Evolutionary conservation across 2,888 invertebrate species (phyloP).

Genomic region (Drosophila mayaguana): DNA sequence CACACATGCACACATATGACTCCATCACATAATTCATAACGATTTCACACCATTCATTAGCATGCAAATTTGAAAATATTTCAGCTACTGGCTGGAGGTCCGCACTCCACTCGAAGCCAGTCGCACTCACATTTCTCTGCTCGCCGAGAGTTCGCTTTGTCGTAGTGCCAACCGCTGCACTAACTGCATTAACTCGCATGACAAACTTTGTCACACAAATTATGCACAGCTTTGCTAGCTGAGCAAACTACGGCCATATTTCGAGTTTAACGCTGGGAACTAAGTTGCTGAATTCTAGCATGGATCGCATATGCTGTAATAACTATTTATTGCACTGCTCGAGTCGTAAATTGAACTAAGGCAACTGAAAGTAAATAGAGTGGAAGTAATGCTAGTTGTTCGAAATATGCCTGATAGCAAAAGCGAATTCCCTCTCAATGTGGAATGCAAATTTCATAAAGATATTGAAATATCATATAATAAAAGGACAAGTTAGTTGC

Average conservation of each 20-base stretch:
- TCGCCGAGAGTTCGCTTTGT: conserved; percentile 19
- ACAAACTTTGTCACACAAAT: conserved; percentile 67
- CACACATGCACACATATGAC: conserved; percentile 4
- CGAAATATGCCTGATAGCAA: background rate
- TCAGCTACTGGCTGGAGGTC: conserved; percentile 33
- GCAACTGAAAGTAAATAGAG: background rate
- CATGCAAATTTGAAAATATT: conserved; percentile 73
- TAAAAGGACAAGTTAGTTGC: background rate
- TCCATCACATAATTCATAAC: conserved; percentile 35
- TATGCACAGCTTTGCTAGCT: conserved; percentile 40
- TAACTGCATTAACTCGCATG: conserved; percentile 65
- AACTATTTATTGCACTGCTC: conserved; percentile 29
- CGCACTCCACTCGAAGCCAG: conserved; percentile 11
- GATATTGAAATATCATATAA: background rate
- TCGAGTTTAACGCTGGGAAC: conserved; percentile 17
- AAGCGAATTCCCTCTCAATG: background rate
- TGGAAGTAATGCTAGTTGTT: background rate
- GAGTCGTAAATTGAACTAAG: background rate
- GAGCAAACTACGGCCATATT: conserved; percentile 14
- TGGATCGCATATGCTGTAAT: conserved; percentile 26
- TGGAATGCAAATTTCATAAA: background rate
- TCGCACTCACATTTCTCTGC: conserved; percentile 17
- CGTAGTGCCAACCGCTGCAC: conserved; percentile 22
- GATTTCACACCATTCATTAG: conserved; percentile 64
- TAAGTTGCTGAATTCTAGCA: conserved; percentile 7